Percentiles rank a stretch among this genome's conserved stretches.
These are phyloP conservation scores for Leptatherina wallacei DNA, from an alignment of 2,797 vertebrate species.

Conservation along the genomic window DNA sequence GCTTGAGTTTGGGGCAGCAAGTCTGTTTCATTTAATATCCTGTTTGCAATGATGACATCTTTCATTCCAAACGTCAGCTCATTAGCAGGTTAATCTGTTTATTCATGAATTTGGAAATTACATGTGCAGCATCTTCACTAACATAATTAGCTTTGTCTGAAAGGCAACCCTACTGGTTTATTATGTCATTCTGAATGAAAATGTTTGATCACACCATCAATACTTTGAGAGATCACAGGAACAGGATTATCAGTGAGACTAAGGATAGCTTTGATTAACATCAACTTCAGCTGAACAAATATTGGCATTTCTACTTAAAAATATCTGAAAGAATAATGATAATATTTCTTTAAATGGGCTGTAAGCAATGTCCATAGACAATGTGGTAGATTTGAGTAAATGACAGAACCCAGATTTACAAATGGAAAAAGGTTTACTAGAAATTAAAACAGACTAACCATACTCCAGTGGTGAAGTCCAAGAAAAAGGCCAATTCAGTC, in stretches of 20 bases:
- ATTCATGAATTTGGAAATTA: neutral
- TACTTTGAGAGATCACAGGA: neutral
- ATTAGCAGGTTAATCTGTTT: neutral
- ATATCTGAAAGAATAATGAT: neutral
- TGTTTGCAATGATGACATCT: neutral
- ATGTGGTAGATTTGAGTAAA: neutral
- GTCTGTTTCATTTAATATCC: neutral
- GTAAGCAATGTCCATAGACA: neutral
- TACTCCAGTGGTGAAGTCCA: too few species aligned
- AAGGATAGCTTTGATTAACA: neutral
- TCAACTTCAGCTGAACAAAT: neutral
- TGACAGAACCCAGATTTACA: neutral
- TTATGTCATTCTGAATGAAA: neutral
- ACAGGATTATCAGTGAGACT: neutral
- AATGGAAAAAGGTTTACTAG: neutral
- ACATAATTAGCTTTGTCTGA: constrained; percentile 1
- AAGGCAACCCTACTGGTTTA: neutral
- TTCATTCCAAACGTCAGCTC: neutral
- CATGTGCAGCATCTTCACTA: constrained; percentile 1
- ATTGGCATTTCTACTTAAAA: neutral
- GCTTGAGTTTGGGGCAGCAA: neutral
- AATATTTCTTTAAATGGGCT: neutral
- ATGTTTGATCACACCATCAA: neutral
- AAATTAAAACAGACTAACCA: neutral
- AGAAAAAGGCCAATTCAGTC: neutral